These are phyloP conservation scores for Scelioninae gen. 1 DNA, from an alignment of 2,888 invertebrate species.

Conservation along the genomic window DNA sequence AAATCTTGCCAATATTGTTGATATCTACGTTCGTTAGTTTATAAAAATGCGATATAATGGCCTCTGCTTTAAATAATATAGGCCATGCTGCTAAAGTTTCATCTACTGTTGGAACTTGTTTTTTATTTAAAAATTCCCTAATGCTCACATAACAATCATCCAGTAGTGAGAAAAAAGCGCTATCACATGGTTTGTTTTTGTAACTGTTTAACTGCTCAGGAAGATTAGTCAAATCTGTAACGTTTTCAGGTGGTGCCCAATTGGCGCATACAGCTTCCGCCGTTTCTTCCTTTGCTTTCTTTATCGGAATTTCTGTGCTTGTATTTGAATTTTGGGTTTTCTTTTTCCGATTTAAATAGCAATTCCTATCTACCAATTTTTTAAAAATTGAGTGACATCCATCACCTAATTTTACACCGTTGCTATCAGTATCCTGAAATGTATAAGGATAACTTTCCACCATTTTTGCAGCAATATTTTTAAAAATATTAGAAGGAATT, in stretches of 20 bases:
- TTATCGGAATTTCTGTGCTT: conserved; percentile 12
- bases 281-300: conserved; percentile 9
- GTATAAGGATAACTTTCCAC: conserved; percentile 24
- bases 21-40: conserved; percentile 33
- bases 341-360: conserved; percentile 6
- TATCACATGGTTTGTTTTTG: conserved; percentile 21
- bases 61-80: conserved; percentile 35
- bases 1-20: conserved; percentile 23
- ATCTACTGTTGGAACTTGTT: conserved; percentile 15
- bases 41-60: conserved; percentile 38
- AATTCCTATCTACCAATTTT: conserved; percentile 21
- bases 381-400: conserved; percentile 32
- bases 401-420: conserved; percentile 22
- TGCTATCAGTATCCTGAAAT: conserved; percentile 33
- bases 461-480: conserved; percentile 14
- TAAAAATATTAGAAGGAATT: conserved; percentile 15
- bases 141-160: conserved; percentile 11
- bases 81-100: conserved; percentile 21
- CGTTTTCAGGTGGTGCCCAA: conserved; percentile 25
- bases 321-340: conserved; percentile 1
- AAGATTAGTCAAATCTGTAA: background rate
- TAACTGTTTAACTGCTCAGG: conserved; percentile 19
- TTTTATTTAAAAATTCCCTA: conserved; percentile 20
- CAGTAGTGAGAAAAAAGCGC: background rate
- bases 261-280: conserved; percentile 31